These are phyloP conservation scores for Megalopta genalis DNA, from an alignment of 1,140 invertebrate genomes.

Conservation along the genomic window DNA sequence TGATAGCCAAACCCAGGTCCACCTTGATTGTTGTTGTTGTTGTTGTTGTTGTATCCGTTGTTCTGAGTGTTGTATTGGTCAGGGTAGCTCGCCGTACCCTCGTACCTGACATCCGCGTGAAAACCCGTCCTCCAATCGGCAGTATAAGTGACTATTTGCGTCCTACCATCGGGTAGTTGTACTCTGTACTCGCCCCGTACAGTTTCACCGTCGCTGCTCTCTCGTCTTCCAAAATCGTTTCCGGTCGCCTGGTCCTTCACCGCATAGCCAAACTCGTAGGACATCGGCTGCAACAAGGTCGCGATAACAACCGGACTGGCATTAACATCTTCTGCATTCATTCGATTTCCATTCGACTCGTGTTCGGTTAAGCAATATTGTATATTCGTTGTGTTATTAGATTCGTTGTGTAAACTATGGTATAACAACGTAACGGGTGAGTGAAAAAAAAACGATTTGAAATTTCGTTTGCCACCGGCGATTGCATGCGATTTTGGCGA, in stretches of 20 bases:
- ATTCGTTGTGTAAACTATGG: too few relatives aligned
- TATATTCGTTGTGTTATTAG: too few relatives aligned
- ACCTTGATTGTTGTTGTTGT: constrained; percentile 60
- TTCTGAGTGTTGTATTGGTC: constrained; percentile 76
- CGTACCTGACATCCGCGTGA: constrained; percentile 89
- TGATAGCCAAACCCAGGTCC: constrained; percentile 44
- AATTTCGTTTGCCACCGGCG: too few relatives aligned
- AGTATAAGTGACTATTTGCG: constrained; percentile 87
- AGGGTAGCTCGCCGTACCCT: constrained; percentile 85
- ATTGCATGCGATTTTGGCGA: too few relatives aligned
- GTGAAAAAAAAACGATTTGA: too few relatives aligned
- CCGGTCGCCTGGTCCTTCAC: constrained; percentile 87
- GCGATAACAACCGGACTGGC: background rate
- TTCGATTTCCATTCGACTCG: too few relatives aligned
- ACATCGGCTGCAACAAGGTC: constrained; percentile 83
- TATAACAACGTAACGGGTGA: too few relatives aligned
- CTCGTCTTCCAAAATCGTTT: constrained; percentile 86
- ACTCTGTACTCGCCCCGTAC: constrained; percentile 87
- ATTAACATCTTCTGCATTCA: too few relatives aligned
- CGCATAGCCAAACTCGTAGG: constrained; percentile 89
- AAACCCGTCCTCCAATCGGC: constrained; percentile 89
- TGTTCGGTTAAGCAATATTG: too few relatives aligned
- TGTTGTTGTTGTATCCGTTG: constrained; percentile 57
- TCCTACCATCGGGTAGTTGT: constrained; percentile 86
- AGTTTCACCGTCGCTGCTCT: constrained; percentile 87